Base-by-base conservation (phyloP, 2,113 vertebrate genomes). In the Pteropus alecto region DNA sequence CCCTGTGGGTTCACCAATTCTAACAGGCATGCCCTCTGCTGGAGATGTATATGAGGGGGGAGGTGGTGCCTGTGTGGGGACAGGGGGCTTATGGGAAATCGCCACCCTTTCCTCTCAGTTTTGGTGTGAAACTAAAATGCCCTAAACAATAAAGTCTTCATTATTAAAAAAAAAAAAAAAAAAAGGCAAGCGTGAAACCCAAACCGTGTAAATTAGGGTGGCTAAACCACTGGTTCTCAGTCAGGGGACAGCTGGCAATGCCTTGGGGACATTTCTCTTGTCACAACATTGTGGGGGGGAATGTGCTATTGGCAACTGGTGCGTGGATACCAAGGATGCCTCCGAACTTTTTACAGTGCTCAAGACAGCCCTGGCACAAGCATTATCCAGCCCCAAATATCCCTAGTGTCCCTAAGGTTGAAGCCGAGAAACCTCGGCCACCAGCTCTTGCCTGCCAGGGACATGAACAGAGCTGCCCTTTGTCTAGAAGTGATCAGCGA, bases 221-320 rank as follows among this genome's bases (percentile, higher is more conserved):
- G 30, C 35, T 56, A 28, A 24, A 15, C 7, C 85, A 13, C 22
- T 3, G 28, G 35, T 30, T 74, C 93, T 65, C 73, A 14, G 2
- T 10, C 76, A 63, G 30, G 12, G 12, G 15, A 48, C 14, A 14
- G 0, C 43, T 15, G 54, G 41, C 1, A 15, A 5, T 41, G 43
- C 19, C 56, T 22, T n/a, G 26, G n/a, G n/a, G n/a, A 0, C 0
- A 9, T 15, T 21, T 10, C 3, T 15, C 15, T 28, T 7, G 35
- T 24, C 43, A 38, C 35, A 8, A 22, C 6, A 7, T 3, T 9
- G 19, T 22, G 28, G 24, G 6, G 14, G 30, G 48, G 22, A 30
- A 26, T 22, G 13, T 9, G 4, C 22, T 7, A 1, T 7, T 28
- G 56, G 67, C 28, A 56, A 22, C 43, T 1, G 7, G 24, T 2